Evolutionary conservation across 2,888 invertebrate genomes (phyloP), one percentile per base, ranked within the genome.

Genomic region (Dryococelus australis): DNA sequence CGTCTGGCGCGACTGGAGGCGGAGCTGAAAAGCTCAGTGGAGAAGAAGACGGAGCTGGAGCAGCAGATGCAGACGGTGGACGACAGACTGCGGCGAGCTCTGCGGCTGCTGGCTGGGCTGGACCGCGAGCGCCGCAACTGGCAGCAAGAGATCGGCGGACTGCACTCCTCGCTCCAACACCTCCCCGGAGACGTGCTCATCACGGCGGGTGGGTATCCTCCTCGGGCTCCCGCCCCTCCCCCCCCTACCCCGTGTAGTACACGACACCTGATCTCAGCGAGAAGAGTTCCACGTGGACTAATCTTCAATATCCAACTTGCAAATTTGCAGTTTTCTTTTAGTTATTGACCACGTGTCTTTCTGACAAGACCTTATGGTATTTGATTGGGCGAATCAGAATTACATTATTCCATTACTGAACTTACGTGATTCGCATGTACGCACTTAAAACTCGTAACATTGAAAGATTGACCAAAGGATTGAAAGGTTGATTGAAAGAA

Each of bases 1-100:
- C 97, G 97, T 86, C 94, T 98, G 28, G 96, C 96, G 43, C 94
- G 94, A 79, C 92, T 98, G 27, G 96, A 97, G 91, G 94, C 95
- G 81, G 95, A 96, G 90, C 93, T 98, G 88, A 94, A 94, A 81
- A 95, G 95, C 86, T 97, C 96, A 89, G 96, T 97, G 90, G 95
- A 95, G 0, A 94, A 94, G 91, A 96, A 96, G 89, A 92, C 92
- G 2, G 94, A 94, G 88, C 94, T 97, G 91, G 97, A 97, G 91
- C 95, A 94, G 79, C 95, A 96, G 90, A 96, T 97, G 88, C 95
- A 96, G 89, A 93, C 96, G 87, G 97, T 97, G 91, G 94, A 96
- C 88, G 96, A 96, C 86, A 94, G 97, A 90, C 95, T 97, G 94
- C 95, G 95, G 88, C 93, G 97, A 87, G 97, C 97, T 0, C 96